Percentiles rank a stretch among this genome's conserved stretches.
Conservation (phyloP, 2,888 invertebrate genomes). For the Helleia helle region DNA sequence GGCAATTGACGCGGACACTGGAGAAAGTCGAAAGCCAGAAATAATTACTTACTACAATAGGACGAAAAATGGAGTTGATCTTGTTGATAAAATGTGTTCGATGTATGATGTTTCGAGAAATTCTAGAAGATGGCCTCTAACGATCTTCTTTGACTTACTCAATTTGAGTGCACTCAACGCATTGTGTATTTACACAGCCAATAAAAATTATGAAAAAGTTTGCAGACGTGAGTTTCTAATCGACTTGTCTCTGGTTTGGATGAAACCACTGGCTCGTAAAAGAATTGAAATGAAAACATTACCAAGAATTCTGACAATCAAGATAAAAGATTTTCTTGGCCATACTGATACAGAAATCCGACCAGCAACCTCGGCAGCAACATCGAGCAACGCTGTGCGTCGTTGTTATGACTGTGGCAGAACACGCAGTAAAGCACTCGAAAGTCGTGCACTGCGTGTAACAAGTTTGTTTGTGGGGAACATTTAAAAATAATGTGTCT, state of each 20-base stretch:
- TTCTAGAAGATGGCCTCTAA: slow-evolving; percentile 21
- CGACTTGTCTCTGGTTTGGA: slow-evolving; percentile 14
- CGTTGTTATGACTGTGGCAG: slow-evolving; percentile 14
- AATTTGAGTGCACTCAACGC: slow-evolving; percentile 20
- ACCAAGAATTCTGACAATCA: not conserved
- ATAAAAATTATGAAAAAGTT: slow-evolving; percentile 5
- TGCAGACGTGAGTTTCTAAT: slow-evolving; percentile 12
- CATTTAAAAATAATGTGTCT: slow-evolving; percentile 16
- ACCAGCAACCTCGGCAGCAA: slow-evolving; percentile 5
- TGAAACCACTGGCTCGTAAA: slow-evolving; percentile 11
- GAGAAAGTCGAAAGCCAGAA: slow-evolving; percentile 17
- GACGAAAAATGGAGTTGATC: slow-evolving; percentile 23
- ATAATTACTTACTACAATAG: slow-evolving; percentile 23
- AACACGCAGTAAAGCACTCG: slow-evolving; percentile 16
- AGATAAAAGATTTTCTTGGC: slow-evolving; percentile 9
- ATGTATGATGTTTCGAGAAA: slow-evolving; percentile 19
- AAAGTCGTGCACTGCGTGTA: slow-evolving; percentile 13
- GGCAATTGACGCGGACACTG: slow-evolving; percentile 10
- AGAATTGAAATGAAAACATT: not conserved
- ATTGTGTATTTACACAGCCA: not conserved
- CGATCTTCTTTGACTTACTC: slow-evolving; percentile 15
- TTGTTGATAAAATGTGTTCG: slow-evolving; percentile 23
- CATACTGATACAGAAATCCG: slow-evolving; percentile 4
- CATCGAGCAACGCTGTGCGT: slow-evolving; percentile 10
- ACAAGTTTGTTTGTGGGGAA: slow-evolving; percentile 12